These are phyloP conservation scores for Hippocampus mohnikei DNA, from an alignment of 2,113 vertebrate species.

Conservation along the genomic window DNA sequence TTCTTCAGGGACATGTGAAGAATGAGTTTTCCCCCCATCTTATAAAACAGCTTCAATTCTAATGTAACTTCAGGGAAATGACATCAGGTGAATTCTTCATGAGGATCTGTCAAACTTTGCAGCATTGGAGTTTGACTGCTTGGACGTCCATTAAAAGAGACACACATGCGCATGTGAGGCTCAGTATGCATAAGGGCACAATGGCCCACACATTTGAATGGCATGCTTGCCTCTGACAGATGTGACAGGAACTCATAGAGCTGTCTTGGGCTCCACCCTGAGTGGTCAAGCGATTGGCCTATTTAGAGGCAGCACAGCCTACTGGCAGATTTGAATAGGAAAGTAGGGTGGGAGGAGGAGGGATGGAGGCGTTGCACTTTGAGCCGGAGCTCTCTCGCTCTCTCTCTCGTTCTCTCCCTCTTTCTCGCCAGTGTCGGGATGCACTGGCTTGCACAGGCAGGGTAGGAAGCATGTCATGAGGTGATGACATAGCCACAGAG, in stretches of 20 bases:
- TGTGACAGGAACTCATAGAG: constrained; percentile 17
- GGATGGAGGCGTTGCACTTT: constrained; percentile 53
- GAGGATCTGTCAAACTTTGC: background rate
- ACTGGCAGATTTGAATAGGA: constrained; percentile 57
- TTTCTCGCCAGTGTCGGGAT: constrained; percentile 55
- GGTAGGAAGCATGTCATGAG: constrained; percentile 68
- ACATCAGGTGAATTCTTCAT: background rate
- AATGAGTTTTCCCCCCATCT: constrained; percentile 11
- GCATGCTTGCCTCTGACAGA: constrained; percentile 12
- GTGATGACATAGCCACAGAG: constrained; percentile 64
- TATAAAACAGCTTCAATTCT: constrained; percentile 42
- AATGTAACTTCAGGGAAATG: constrained; percentile 14
- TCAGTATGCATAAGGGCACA: background rate
- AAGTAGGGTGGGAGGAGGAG: constrained; percentile 36
- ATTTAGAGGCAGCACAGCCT: constrained; percentile 47
- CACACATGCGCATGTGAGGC: background rate
- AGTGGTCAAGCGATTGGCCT: constrained; percentile 50
- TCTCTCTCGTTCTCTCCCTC: constrained; percentile 38
- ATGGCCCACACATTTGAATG: background rate
- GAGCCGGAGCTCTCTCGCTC: constrained; percentile 34
- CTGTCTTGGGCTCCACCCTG: constrained; percentile 35
- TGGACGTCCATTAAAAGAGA: too few species aligned
- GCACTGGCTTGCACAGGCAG: constrained; percentile 59
- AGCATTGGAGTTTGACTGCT: background rate
- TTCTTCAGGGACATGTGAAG: constrained; percentile 36